Conservation (phyloP, 2,113 vertebrate species). For the Chloroceryle aenea region DNA sequence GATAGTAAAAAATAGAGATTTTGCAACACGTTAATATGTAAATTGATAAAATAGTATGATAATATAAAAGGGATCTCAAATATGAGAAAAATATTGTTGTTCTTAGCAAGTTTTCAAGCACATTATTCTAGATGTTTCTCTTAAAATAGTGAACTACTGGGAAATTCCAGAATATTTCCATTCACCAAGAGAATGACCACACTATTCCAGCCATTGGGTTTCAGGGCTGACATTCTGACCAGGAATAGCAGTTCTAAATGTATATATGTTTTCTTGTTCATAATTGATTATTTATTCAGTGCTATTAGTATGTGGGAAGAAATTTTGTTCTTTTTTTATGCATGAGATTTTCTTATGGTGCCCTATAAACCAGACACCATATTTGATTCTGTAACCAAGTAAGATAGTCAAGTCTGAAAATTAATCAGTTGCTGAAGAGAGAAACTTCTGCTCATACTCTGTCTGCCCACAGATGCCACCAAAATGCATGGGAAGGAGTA, state of each 20-base stretch:
- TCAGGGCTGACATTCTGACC: not conserved
- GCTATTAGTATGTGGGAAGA: not conserved
- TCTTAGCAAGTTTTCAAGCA: not conserved
- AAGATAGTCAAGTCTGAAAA: not conserved
- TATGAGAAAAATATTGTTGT: not conserved
- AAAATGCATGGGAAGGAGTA: not conserved
- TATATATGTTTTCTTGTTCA: not conserved
- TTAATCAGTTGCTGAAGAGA: not conserved
- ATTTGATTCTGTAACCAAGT: not conserved
- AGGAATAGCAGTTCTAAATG: not conserved
- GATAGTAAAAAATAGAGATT: not conserved
- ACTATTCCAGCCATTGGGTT: not conserved
- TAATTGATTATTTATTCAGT: not conserved
- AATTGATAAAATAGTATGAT: not conserved
- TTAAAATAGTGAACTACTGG: not conserved
- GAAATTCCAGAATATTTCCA: not conserved
- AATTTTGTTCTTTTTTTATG: not conserved
- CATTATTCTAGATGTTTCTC: not conserved
- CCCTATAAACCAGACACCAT: not conserved
- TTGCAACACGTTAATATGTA: not conserved
- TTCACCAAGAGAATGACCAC: not conserved
- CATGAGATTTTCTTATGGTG: not conserved
- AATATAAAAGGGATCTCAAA: not conserved
- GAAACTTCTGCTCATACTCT: not conserved
- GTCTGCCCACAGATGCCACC: not conserved